phyloP scores from a whole-genome alignment of 64 coral and sea anemone genomes.

The Dendronephthya gigantea region DNA sequence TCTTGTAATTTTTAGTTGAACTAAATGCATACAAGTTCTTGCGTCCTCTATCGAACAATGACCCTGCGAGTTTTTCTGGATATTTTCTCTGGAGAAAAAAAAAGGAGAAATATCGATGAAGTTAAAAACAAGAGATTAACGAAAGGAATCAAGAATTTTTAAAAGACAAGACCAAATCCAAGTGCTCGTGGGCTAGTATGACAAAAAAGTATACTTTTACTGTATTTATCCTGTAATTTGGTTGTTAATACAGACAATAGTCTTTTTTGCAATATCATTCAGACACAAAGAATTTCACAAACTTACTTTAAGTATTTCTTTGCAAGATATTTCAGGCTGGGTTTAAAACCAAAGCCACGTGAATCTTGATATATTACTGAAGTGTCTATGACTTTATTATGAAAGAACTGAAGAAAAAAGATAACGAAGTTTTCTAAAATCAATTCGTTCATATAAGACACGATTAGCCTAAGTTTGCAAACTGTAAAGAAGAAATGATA shows the following conservation, averaged over 20 bases:
- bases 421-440: background rate
- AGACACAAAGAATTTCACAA: too few relatives aligned
- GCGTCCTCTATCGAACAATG: constrained; percentile 96
- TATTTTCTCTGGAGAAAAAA: constrained; percentile 49
- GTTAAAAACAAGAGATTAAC: too few relatives aligned
- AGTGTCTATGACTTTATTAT: constrained; percentile 76
- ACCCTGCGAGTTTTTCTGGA: constrained; percentile 48
- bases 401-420: constrained; percentile 43
- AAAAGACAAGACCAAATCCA: too few relatives aligned
- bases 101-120: too few relatives aligned
- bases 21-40: constrained; percentile 58
- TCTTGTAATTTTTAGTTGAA: constrained; percentile 58
- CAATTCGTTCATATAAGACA: background rate
- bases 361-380: constrained; percentile 41
- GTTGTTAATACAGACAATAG: background rate
- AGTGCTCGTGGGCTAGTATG: too few relatives aligned
- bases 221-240: background rate
- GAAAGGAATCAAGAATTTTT: too few relatives aligned
- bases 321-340: constrained; percentile 50
- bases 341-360: constrained; percentile 36
- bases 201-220: too few relatives aligned
- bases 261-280: too few relatives aligned
- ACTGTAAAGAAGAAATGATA: background rate
- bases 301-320: constrained; percentile 53
- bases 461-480: background rate